These are phyloP conservation scores for Turdus rufiventris DNA, from an alignment of 2,113 vertebrate species.

Conservation along the genomic window DNA sequence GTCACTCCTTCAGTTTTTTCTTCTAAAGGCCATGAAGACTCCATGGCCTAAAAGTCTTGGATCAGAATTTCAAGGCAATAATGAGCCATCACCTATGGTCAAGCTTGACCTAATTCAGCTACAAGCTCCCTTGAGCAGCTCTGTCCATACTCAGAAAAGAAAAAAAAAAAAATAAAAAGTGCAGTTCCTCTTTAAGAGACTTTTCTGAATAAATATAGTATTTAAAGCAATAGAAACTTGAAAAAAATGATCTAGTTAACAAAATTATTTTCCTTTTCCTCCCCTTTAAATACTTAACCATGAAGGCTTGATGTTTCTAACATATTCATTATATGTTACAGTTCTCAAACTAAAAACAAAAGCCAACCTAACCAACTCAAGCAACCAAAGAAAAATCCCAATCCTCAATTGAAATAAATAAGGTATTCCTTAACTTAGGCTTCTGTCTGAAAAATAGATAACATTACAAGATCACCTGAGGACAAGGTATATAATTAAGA, in stretches of 20 bases:
- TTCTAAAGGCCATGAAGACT: not conserved
- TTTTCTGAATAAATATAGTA: not conserved
- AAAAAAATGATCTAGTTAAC: not conserved
- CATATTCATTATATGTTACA: not conserved
- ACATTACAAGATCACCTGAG: not conserved
- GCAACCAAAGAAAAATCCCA: not conserved
- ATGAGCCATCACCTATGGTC: not conserved
- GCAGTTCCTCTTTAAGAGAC: not conserved
- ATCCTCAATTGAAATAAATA: not conserved
- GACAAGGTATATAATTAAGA: not conserved
- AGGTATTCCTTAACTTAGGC: not conserved
- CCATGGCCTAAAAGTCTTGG: not conserved
- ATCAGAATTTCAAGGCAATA: not conserved
- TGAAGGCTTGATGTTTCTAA: not conserved
- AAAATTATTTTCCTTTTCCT: not conserved
- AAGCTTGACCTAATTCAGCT: not conserved
- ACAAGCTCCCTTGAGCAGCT: not conserved
- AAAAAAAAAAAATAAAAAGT: too few species aligned
- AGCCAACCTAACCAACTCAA: not conserved
- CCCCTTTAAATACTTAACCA: not conserved
- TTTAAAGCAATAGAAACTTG: not conserved
- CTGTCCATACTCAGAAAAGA: not conserved
- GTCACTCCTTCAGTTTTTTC: not conserved
- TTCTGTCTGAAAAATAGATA: not conserved
- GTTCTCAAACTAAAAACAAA: not conserved